Conservation (phyloP, 2,113 vertebrate genomes). For the Petrocephalus zakoni region DNA sequence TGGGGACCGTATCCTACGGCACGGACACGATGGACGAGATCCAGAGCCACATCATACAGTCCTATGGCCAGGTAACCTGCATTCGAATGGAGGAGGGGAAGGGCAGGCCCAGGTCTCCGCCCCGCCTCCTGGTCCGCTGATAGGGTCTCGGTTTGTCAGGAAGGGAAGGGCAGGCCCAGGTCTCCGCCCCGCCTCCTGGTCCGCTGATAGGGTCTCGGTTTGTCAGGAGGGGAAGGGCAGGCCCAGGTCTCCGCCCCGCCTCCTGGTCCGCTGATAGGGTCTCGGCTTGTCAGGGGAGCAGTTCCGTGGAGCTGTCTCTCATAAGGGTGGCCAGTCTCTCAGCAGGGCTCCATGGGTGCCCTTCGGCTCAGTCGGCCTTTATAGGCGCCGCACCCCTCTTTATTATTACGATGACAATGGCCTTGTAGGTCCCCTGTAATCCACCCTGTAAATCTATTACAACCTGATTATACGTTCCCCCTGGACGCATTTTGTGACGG, state of each 20-base stretch:
- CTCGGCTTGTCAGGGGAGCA: not conserved
- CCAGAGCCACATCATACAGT: constrained; percentile 76
- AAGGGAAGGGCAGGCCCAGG: too few relatives aligned
- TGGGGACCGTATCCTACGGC: constrained; percentile 93
- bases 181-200: too few relatives aligned
- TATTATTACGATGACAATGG: constrained; percentile 76
- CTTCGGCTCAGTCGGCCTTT: constrained; percentile 66
- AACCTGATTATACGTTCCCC: constrained; percentile 78
- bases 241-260: too few relatives aligned
- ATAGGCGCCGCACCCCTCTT: constrained; percentile 61
- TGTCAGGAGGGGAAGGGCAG: not conserved
- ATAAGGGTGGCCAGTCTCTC: constrained; percentile 64
- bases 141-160: not conserved
- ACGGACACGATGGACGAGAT: constrained; percentile 98
- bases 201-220: too few relatives aligned
- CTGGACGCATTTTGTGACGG: constrained; percentile 80
- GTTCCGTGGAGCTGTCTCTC: constrained; percentile 15
- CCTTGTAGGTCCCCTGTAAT: constrained; percentile 69
- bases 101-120: too few relatives aligned
- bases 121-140: too few relatives aligned
- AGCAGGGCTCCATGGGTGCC: constrained; percentile 56
- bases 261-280: too few relatives aligned
- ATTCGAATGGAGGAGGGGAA: not conserved
- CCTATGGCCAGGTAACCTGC: constrained; percentile 73
- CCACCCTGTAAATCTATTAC: constrained; percentile 77